Percentiles rank a stretch among this genome's conserved stretches.
Evolutionary conservation across 2,113 vertebrate genomes (phyloP).

Genomic region (Bubo bubo): DNA sequence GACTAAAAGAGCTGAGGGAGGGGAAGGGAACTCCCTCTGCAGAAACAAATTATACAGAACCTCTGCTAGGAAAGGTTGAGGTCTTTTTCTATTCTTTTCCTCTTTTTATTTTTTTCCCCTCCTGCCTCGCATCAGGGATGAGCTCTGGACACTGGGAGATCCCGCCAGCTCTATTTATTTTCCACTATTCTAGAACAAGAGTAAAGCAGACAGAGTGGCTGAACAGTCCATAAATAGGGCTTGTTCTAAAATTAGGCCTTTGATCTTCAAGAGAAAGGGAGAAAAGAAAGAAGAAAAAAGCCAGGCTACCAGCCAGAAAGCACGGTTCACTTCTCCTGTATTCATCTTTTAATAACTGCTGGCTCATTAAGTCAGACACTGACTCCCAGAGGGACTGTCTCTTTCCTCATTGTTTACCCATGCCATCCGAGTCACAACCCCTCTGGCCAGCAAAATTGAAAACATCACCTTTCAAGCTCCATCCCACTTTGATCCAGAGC

Average conservation of each 20-base stretch:
- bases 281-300: conserved; percentile 41
- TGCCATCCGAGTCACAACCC: conserved; percentile 43
- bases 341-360: conserved; percentile 63
- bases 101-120: background rate
- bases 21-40: background rate
- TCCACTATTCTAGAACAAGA: conserved; percentile 13
- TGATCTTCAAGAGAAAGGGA: conserved; percentile 30
- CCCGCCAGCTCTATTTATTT: background rate
- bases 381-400: conserved; percentile 44
- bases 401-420: conserved; percentile 60
- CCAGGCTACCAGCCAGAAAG: conserved; percentile 1
- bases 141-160: background rate
- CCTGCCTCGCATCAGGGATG: background rate
- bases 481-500: conserved; percentile 58
- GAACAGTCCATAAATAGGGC: conserved; percentile 40
- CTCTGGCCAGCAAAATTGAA: conserved; percentile 60
- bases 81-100: background rate
- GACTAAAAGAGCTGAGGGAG: background rate
- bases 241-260: conserved; percentile 63
- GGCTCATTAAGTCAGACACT: conserved; percentile 58
- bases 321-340: conserved; percentile 57
- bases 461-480: conserved; percentile 62
- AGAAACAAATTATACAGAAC: background rate
- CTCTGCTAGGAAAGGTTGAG: background rate
- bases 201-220: background rate